phyloP scores from a whole-genome alignment of 2,113 vertebrate genomes.

The Mirza zaza region DNA sequence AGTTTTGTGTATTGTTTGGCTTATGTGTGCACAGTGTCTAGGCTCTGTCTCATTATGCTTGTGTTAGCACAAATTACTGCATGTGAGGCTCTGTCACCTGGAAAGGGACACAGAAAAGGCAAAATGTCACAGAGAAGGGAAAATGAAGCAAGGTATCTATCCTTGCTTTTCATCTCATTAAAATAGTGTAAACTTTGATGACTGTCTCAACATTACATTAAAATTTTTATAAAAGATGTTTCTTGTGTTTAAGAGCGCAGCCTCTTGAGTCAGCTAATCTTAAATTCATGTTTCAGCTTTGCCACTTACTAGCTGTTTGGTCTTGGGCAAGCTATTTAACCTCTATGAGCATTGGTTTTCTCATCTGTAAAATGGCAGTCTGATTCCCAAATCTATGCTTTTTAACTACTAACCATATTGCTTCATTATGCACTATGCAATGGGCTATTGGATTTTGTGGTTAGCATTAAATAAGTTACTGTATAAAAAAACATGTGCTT shows the following conservation, averaged over 20 bases:
- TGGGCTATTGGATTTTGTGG: constrained; percentile 4
- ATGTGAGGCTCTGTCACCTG: neutral
- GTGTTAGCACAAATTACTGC: constrained; percentile 27
- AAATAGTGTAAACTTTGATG: neutral
- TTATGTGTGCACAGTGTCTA: constrained; percentile 15
- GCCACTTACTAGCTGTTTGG: neutral
- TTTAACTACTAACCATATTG: neutral
- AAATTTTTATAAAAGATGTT: neutral
- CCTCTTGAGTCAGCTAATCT: neutral
- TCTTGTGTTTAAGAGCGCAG: constrained; percentile 21
- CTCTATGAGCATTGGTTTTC: neutral
- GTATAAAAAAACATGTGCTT: neutral
- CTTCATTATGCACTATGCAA: neutral
- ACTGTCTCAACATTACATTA: neutral
- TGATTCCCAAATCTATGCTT: neutral
- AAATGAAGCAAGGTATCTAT: neutral
- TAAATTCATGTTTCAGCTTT: neutral
- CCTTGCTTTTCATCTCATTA: neutral
- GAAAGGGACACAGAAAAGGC: neutral
- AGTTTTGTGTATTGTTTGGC: constrained; percentile 42
- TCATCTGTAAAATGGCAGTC: neutral
- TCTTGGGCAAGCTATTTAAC: constrained; percentile 1
- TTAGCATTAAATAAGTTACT: constrained; percentile 1
- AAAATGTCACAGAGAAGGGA: constrained; percentile 7
- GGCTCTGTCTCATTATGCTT: constrained; percentile 39